Base-by-base conservation (phyloP, 2,113 vertebrate genomes). In the Lagenorhynchus albirostris region DNA sequence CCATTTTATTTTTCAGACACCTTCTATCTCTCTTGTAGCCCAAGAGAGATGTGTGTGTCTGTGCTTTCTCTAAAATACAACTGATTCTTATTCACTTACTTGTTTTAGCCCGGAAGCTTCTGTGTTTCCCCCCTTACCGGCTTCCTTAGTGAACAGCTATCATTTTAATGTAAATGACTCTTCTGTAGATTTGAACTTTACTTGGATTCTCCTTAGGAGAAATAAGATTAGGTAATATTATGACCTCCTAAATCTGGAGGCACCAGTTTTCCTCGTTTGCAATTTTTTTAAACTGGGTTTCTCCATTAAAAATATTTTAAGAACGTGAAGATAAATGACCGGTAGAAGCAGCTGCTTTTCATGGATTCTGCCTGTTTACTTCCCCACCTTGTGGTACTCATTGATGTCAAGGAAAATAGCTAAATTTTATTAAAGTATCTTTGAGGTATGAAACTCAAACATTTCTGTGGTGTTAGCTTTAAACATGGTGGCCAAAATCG, bases 211-310 rank as follows among this genome's bases (percentile, higher is more conserved):
- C n/a, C 58, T 77, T 76, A 17, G 29, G 33, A 70, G 81, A 83
- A 68, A 84, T 73, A 93, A 84, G 36, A 44, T 90, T 79, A 62
- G 87, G 38, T 92, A n/a, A 71, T 95, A 91, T 96, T 94, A 87
- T 92, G 76, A 87, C 63, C 68, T 82, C 29, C 60, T 95, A 88
- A 74, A 82, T 65, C 60, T 81, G 21, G 63, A 85, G 63, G 76
- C 50, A 86, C 41, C 60, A n/a, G 17, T 95, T 93, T 93, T 88
- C 65, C 58, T 88, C 55, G 53, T 79, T 82, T 68, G 91, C 3
- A 23, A 36, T 68, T 92, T 95, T 95, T 89, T 36, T 53, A 47
- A 80, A 83, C 70, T 67, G 18, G 20, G 11, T 76, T 89, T 92
- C 89, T 95, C 55, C n/a, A 90, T 41, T 41, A 79, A 79, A 81